phyloP scores from a whole-genome alignment of 2,888 invertebrate species.

The Chloroclysta siterata region DNA sequence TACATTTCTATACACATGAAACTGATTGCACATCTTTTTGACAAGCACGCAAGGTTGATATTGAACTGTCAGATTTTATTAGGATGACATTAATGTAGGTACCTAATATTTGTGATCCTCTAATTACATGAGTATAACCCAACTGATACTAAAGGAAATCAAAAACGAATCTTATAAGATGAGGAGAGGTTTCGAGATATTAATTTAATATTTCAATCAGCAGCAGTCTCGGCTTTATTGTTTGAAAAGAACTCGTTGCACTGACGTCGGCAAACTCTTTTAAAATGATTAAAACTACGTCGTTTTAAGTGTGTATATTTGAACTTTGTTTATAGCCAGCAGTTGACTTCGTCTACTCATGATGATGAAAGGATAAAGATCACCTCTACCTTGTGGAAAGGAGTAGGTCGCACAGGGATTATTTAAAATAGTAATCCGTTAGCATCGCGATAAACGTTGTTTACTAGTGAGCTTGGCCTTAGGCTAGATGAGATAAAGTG shows the following conservation, averaged over 20 bases:
- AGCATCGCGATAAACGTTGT: slow-evolving; percentile 35
- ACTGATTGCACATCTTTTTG: background rate
- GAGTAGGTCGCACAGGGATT: slow-evolving; percentile 15
- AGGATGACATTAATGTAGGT: background rate
- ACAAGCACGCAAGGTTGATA: background rate
- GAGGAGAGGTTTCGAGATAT: background rate
- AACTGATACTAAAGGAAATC: background rate
- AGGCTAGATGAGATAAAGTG: slow-evolving; percentile 45
- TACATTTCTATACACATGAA: slow-evolving; percentile 2
- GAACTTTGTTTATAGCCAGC: no score
- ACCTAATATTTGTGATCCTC: no score
- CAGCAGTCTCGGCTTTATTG: background rate
- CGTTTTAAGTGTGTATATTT: no score
- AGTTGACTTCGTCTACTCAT: slow-evolving; percentile 2
- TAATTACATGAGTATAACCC: background rate
- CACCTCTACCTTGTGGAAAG: no score
- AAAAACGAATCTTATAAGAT: background rate
- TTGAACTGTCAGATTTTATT: background rate
- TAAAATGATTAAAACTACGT: background rate
- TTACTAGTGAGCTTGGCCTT: slow-evolving; percentile 36
- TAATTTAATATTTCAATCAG: background rate
- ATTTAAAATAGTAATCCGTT: slow-evolving; percentile 30
- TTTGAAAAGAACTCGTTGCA: slow-evolving; percentile 3
- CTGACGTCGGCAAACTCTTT: background rate
- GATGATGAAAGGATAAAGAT: background rate